These are phyloP conservation scores for Drosophila ochracea DNA, from an alignment of 2,888 invertebrate species.

Conservation along the genomic window DNA sequence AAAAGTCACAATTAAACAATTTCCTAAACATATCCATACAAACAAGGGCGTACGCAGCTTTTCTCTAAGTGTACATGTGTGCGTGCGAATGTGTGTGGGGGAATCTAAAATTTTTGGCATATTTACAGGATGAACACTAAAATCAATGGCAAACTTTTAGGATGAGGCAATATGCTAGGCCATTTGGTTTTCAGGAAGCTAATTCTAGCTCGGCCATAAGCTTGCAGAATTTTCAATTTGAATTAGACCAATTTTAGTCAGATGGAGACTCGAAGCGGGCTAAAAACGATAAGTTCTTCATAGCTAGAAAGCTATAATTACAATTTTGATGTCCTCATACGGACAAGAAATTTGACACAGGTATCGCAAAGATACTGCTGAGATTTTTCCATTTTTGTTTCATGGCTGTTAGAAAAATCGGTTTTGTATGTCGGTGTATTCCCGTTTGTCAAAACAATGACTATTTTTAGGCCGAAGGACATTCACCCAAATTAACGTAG, in stretches of 20 bases:
- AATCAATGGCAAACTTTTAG: not conserved
- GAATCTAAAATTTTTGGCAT: not conserved
- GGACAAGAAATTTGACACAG: not conserved
- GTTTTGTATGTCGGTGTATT: no score
- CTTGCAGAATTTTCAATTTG: not conserved
- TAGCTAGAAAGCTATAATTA: not conserved
- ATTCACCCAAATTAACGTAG: not conserved
- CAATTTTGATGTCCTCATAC: not conserved
- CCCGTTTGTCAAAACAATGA: not conserved
- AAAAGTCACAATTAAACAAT: slow-evolving; percentile 49
- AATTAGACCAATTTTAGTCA: not conserved
- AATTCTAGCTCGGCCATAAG: not conserved
- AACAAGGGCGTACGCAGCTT: not conserved
- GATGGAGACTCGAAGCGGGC: not conserved
- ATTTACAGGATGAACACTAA: not conserved
- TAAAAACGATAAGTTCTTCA: not conserved
- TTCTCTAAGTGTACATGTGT: not conserved
- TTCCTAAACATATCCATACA: slow-evolving; percentile 36
- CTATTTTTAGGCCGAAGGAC: not conserved
- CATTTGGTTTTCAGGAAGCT: not conserved
- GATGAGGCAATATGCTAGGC: not conserved
- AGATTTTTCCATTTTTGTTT: not conserved
- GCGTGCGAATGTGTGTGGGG: not conserved
- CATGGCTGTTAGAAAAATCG: not conserved
- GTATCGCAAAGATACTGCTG: not conserved